Percentiles rank a stretch among this genome's conserved stretches.
Conservation (phyloP, 2,888 invertebrate species). For the Oithona nana region DNA sequence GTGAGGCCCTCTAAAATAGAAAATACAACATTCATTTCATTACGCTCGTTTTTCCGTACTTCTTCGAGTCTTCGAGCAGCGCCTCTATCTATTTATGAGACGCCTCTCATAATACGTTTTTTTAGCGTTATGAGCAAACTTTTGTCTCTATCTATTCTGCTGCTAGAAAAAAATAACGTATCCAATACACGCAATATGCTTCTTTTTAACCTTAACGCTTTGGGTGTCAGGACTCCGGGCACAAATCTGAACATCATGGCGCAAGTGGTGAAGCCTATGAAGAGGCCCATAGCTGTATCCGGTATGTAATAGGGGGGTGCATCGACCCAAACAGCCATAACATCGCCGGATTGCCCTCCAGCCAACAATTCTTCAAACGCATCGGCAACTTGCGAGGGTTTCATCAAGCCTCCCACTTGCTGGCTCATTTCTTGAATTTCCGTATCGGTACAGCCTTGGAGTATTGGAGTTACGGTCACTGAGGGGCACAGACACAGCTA, state of each 20-base stretch:
- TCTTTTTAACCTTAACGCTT: neutral
- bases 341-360: neutral
- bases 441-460: neutral
- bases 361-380: neutral
- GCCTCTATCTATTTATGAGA: too few species aligned
- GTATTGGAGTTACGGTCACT: conserved; percentile 10
- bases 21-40: too few species aligned
- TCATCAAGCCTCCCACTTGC: neutral
- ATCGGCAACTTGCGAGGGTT: neutral
- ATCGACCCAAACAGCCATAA: conserved; percentile 12
- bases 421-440: neutral
- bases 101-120: too few species aligned
- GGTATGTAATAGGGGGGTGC: conserved; percentile 11
- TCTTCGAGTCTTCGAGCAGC: too few species aligned
- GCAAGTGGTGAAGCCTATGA: conserved; percentile 5
- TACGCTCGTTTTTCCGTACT: too few species aligned
- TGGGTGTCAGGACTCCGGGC: neutral
- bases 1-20: too few species aligned
- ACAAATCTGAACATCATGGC: conserved; percentile 7
- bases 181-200: too few species aligned
- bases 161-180: too few species aligned
- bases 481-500: conserved; percentile 5
- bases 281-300: conserved; percentile 10
- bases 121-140: too few species aligned
- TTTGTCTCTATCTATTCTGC: too few species aligned